Evolutionary conservation across 2,888 invertebrate species (phyloP), one percentile per base, ranked within the genome.

Genomic region (Ceratothoa steindachneri): DNA sequence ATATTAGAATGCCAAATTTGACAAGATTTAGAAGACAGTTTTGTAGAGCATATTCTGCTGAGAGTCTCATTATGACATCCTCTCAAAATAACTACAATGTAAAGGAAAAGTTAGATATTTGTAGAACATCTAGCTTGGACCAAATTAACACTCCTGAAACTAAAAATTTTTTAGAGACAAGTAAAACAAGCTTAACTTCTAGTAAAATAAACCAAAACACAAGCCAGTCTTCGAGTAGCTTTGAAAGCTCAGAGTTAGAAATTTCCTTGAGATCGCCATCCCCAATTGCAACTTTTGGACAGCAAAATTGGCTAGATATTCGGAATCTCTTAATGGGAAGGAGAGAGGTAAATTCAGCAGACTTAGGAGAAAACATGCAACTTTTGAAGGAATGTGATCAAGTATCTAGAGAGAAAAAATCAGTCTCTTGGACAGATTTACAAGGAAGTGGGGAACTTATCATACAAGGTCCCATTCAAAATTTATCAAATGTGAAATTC

Each of bases 351-450:
- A 9, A 9, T 41, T 15, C 15, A 41, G 15, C 41, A 9, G 15
- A 15, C 15, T 15, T 15, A 9, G 41, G 15, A 9, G 7, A 41
- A 9, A 41, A 41, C 5, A 41, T 15, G 41, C 15, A 5, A 5
- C 41, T 15, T 9, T 41, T 41, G 15, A 41, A 41, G 15, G 41
- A 41, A 41, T 5, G 5, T 41, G 5, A 5, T 41, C 7, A 41
- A 9, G 5, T 15, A 15, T 41, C 41, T 41, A 41, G 41, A 41
- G 22, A 30, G 28, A 76, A 76, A 27, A 76, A 76, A 67, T 70
- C 75, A 3, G 75, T 76, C 27, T 76, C 75, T 7, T 76, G 75
- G 75, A 76, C 75, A 7, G 75, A 76, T 67, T 60, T 76, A 60
- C 53, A 76, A 30, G 75, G 75, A 5, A 69, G 75, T 64, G 75